A percentile compares a stretch with the other conserved stretches of the same genome.
These are phyloP conservation scores for Hesperophylax magnus DNA, from an alignment of 1,140 invertebrate species.

Conservation along the genomic window DNA sequence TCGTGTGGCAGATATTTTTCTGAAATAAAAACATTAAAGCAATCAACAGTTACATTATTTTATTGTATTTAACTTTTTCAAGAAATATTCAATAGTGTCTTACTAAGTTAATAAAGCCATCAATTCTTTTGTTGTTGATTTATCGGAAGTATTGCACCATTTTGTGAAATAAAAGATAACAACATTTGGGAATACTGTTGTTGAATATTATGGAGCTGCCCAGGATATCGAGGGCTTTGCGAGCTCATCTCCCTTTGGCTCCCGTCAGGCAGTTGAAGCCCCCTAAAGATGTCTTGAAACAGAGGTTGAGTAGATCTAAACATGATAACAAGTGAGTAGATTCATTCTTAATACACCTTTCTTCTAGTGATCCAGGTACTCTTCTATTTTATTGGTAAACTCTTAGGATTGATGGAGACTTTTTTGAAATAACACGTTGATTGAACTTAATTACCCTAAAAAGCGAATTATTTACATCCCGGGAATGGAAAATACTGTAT, in stretches of 20 bases:
- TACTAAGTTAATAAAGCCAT: background rate
- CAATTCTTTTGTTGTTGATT: background rate
- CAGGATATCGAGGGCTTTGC: constrained; percentile 57
- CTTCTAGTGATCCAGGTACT: too few species aligned
- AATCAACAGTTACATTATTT: too few species aligned
- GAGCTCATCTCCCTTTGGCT: constrained; percentile 55
- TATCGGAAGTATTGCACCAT: constrained; percentile 18
- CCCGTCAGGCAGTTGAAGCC: constrained; percentile 52
- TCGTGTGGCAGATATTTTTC: constrained; percentile 13
- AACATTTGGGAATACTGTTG: background rate
- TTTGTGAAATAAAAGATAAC: constrained; percentile 24
- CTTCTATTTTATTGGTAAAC: too few species aligned
- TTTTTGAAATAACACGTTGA: too few species aligned
- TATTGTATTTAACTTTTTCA: too few species aligned
- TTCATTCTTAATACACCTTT: too few species aligned
- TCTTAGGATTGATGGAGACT: too few species aligned
- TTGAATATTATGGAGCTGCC: constrained; percentile 56
- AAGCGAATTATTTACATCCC: too few species aligned
- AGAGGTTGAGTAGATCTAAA: constrained; percentile 44
- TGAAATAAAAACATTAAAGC: too few species aligned
- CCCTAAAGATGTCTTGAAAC: constrained; percentile 38
- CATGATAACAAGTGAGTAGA: constrained; percentile 49
- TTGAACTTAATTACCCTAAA: too few species aligned
- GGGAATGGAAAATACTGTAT: too few species aligned
- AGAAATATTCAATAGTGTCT: background rate